These are phyloP conservation scores for Ophioninae sp. DNA, from an alignment of 2,888 invertebrate species.

Conservation along the genomic window DNA sequence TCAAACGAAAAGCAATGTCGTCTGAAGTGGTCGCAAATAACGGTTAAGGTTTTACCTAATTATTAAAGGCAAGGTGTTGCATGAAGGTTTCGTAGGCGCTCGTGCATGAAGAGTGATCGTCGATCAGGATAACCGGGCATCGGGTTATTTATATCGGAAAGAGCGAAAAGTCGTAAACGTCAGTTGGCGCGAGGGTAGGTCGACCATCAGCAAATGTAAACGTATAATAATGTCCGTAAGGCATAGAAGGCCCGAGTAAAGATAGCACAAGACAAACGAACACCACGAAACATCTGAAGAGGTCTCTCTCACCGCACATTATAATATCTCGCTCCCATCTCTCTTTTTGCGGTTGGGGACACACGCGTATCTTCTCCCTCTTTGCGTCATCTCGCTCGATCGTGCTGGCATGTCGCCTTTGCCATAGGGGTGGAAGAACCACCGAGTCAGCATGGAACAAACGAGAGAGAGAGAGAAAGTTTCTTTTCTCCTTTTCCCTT, in stretches of 20 bases:
- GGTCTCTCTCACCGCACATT: conserved; percentile 39
- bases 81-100: neutral
- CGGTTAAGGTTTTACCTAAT: too few species aligned
- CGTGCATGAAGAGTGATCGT: neutral
- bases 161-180: neutral
- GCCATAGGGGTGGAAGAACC: conserved; percentile 31
- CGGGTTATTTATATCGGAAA: neutral
- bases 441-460: conserved; percentile 32
- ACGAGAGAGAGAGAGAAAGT: conserved; percentile 19
- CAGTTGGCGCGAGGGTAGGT: neutral
- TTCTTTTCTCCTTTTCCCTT: conserved; percentile 9
- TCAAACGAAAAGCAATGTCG: too few species aligned
- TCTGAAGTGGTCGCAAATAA: too few species aligned
- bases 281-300: conserved; percentile 8
- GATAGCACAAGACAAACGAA: conserved; percentile 20
- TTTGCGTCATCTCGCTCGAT: conserved; percentile 20
- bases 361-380: conserved; percentile 14
- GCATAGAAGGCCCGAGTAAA: conserved; percentile 16
- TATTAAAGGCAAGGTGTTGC: too few species aligned
- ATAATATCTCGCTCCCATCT: conserved; percentile 63
- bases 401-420: conserved; percentile 21
- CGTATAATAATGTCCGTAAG: neutral
- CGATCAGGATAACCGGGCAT: too few species aligned
- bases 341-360: conserved; percentile 55
- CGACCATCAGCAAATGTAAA: neutral